A percentile compares a stretch with the other conserved stretches of the same genome.
These are phyloP conservation scores for Dinomys branickii DNA, from an alignment of 2,113 vertebrate genomes.

Conservation along the genomic window DNA sequence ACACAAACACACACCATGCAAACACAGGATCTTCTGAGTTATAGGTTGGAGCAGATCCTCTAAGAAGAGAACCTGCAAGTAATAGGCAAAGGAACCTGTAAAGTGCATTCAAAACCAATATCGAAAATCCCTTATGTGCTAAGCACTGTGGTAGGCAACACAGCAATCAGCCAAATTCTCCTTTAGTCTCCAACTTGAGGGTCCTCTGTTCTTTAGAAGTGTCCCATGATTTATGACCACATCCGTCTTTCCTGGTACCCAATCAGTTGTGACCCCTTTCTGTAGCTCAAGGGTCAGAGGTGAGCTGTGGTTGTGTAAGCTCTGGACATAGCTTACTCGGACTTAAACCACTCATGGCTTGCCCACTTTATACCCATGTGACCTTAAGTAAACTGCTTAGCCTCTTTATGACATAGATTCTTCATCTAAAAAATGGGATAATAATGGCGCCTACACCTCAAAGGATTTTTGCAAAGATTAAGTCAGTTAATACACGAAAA, in stretches of 20 bases:
- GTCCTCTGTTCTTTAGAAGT: slow-evolving; percentile 1
- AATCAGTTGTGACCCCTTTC: not conserved
- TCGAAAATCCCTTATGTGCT: not conserved
- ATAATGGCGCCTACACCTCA: not conserved
- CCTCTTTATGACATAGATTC: not conserved
- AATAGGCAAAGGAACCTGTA: not conserved
- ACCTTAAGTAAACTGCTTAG: slow-evolving; percentile 39
- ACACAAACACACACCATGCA: not conserved
- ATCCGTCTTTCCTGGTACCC: not conserved
- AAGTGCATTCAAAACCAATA: not conserved
- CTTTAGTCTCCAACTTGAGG: not conserved
- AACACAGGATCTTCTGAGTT: not conserved
- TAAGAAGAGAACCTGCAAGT: not conserved
- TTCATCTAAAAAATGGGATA: slow-evolving; percentile 13
- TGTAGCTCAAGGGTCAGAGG: not conserved
- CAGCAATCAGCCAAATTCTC: not conserved
- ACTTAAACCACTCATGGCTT: not conserved
- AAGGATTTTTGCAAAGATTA: not conserved
- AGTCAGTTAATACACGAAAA: not conserved
- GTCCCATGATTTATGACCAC: not conserved
- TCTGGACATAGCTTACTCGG: not conserved
- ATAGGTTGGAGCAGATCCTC: not conserved
- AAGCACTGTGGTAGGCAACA: not conserved
- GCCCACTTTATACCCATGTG: not conserved
- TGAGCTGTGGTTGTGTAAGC: not conserved